Evolutionary conservation across 2,797 vertebrate genomes (phyloP), one percentile per base, ranked within the genome.

Genomic region (Tangara arthus): DNA sequence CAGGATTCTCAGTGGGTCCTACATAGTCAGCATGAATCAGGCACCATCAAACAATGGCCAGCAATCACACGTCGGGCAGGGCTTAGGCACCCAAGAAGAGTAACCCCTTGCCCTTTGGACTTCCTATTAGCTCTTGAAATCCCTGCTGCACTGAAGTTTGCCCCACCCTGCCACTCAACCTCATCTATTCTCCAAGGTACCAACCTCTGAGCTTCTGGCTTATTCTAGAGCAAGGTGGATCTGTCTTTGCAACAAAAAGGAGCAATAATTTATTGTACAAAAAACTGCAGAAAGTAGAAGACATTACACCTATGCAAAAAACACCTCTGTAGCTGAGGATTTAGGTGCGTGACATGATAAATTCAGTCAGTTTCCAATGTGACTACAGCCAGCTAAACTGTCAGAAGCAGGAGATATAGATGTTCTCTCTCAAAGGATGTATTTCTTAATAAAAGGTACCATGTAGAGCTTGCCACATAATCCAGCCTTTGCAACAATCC

Each of bases 21-120:
- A 82, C 34, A 76, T 13, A 65, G 77, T 37, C 63, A 82, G 56
- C 0, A 1, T 72, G 68, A 91, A 86, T 32, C 63, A 30, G 50
- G 56, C 34, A 83, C 81, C 27, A 44, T 69, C 81, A 69, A 68
- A 39, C 47, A 63, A 50, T 2, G 46, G 52, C 39, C 78, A 87
- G 76, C 2, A 59, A 91, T 65, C 90, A 89, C 23, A 4, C 15
- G 1, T 71, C 56, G 71, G 86, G 60, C 73, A 91, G 90, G 8
- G 39, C 46, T 84, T 37, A 93, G 61, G 64, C 93, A 89, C 93
- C 78, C 90, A 89, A 57, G 93, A 82, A 82, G 68, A 85, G 24
- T 68, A 89, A 93, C 81, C 68, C 49, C 75, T 47, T 42, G 92
- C 84, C 92, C 94, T 97, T 89, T 94, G 94, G 92, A 97, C 93